A percentile compares a stretch with the other conserved stretches of the same genome.
Evolutionary conservation across 1,140 invertebrate genomes (phyloP).

Genomic region (Bombyx mandarina): DNA sequence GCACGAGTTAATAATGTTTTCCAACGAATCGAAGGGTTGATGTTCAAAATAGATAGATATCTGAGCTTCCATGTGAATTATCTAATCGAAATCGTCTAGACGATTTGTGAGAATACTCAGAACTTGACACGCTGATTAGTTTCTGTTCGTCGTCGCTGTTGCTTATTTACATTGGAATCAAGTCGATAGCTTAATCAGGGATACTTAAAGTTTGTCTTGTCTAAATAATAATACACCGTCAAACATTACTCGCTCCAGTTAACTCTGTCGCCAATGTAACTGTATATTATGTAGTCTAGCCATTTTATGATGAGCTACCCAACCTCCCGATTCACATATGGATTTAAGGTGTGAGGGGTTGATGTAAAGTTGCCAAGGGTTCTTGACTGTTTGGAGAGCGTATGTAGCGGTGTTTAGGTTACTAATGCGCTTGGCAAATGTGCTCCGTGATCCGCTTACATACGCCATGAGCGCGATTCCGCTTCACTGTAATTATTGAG

Average conservation of each 20-base stretch:
- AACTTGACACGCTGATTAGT: no score
- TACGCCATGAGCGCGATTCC: constrained; percentile 14
- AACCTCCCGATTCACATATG: neutral
- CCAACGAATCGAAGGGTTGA: no score
- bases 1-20: no score
- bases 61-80: no score
- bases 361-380: constrained; percentile 9
- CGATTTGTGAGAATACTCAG: neutral
- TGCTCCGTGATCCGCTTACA: constrained; percentile 37
- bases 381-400: constrained; percentile 19
- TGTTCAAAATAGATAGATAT: no score
- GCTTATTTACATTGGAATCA: constrained; percentile 1
- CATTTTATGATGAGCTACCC: constrained; percentile 15
- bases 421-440: constrained; percentile 37
- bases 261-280: constrained; percentile 24
- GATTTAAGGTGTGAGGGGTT: constrained; percentile 5
- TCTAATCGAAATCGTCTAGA: neutral
- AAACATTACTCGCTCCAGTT: constrained; percentile 29
- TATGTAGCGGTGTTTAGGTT: constrained; percentile 28
- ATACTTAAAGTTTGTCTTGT: constrained; percentile 24
- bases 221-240: constrained; percentile 33
- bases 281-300: constrained; percentile 16
- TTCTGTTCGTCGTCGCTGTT: no score
- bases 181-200: constrained; percentile 27
- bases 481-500: constrained; percentile 18